Percentiles rank a stretch among this genome's conserved stretches.
These are phyloP conservation scores for Microctonus hyperodae DNA, from an alignment of 2,888 invertebrate species.

Conservation along the genomic window DNA sequence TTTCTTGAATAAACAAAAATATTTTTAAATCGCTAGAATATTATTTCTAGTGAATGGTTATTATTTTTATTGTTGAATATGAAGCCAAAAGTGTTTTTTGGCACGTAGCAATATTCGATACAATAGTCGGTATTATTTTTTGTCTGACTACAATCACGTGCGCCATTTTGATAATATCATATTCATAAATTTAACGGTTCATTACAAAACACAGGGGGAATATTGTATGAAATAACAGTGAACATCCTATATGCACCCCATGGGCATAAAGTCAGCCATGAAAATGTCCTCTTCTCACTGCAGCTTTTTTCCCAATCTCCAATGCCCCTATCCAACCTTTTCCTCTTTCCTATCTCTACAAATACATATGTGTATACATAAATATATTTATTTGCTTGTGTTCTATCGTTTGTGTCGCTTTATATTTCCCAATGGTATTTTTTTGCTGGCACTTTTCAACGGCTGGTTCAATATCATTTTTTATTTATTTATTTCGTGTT, in stretches of 20 bases:
- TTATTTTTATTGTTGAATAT: background rate
- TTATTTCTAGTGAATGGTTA: background rate
- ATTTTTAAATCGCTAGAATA: background rate
- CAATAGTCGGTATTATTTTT: background rate
- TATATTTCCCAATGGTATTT: too few species aligned
- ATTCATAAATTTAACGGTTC: constrained; percentile 17
- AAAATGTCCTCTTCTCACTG: background rate
- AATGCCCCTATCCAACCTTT: background rate
- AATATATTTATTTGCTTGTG: too few species aligned
- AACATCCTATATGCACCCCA: background rate
- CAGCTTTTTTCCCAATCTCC: background rate
- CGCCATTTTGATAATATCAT: constrained; percentile 3
- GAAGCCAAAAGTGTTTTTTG: background rate
- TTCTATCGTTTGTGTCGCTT: too few species aligned
- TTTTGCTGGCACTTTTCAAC: too few species aligned
- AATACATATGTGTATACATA: too few species aligned
- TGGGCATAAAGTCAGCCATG: constrained; percentile 11
- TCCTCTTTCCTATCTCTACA: background rate
- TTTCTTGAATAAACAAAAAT: background rate
- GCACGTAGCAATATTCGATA: background rate
- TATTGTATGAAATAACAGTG: background rate
- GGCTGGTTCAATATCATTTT: too few species aligned
- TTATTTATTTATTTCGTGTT: too few species aligned
- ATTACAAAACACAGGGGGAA: constrained; percentile 13
- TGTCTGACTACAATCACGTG: background rate